Conservation (phyloP, 2,113 vertebrate genomes). For the Brachyhypopomus occidentalis region DNA sequence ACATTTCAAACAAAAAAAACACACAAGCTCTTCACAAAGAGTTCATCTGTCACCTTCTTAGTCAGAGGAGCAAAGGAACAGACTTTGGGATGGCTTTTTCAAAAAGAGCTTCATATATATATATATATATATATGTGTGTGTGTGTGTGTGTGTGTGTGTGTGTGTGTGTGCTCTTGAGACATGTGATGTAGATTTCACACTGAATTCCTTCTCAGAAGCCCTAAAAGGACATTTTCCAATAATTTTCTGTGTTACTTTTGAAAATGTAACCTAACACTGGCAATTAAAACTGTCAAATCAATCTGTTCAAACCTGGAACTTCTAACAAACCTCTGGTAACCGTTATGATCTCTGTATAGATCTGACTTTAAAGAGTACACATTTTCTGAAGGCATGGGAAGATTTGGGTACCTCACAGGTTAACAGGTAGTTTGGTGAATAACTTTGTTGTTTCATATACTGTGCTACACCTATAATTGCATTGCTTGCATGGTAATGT, state of each 20-base stretch:
- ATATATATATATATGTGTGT: no score
- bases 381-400: constrained; percentile 21
- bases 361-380: constrained; percentile 36
- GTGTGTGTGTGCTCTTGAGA: constrained; percentile 24
- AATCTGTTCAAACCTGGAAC: constrained; percentile 18
- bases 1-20: constrained; percentile 28
- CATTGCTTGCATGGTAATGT: no score
- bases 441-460: no score
- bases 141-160: no score
- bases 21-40: constrained; percentile 7
- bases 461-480: no score
- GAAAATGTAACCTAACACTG: constrained; percentile 30
- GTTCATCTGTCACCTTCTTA: constrained; percentile 13
- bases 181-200: constrained; percentile 36
- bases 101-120: constrained; percentile 7
- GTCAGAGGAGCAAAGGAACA: constrained; percentile 5
- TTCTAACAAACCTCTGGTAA: constrained; percentile 19
- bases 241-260: constrained; percentile 18
- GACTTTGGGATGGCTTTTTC: constrained; percentile 14
- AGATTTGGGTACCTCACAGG: constrained; percentile 1
- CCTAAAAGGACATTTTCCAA: constrained; percentile 32
- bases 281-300: constrained; percentile 34
- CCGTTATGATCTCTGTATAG: constrained; percentile 21
- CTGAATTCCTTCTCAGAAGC: constrained; percentile 33
- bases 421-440: neutral